These are phyloP conservation scores for Arenaria interpres DNA, from an alignment of 2,113 vertebrate genomes.

Conservation along the genomic window DNA sequence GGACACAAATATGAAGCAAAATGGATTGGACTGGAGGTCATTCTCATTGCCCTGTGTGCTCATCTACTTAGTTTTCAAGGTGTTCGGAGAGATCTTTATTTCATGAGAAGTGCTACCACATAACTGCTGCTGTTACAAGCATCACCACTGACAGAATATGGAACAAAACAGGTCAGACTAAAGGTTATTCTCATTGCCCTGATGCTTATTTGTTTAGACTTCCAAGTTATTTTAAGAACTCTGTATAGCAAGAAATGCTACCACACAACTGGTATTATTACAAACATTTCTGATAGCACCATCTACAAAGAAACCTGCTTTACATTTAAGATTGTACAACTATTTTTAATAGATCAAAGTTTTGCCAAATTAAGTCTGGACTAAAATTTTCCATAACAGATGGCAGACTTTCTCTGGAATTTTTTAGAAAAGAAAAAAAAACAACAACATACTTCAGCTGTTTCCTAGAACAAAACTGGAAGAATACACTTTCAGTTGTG, in stretches of 20 bases:
- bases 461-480: slow-evolving; percentile 1
- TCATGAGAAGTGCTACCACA: not conserved
- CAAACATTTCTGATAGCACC: not conserved
- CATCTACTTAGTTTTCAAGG: not conserved
- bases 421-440: not conserved
- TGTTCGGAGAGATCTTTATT: not conserved
- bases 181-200: not conserved
- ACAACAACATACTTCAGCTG: not conserved
- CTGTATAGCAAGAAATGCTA: not conserved
- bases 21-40: not conserved
- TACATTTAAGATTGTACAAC: not conserved
- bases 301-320: not conserved
- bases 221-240: not conserved
- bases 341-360: not conserved
- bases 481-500: not conserved
- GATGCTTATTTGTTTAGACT: not conserved
- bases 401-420: not conserved
- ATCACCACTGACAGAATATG: rapidly evolving
- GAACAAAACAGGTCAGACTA: not conserved
- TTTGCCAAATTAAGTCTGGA: slow-evolving; percentile 14
- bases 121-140: not conserved
- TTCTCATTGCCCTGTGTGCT: not conserved
- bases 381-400: slow-evolving; percentile 1
- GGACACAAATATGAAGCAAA: not conserved
- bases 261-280: not conserved